A percentile compares a stretch with the other conserved stretches of the same genome.
These are phyloP conservation scores for Borostomias antarcticus DNA, from an alignment of 2,797 vertebrate genomes.

Conservation along the genomic window DNA sequence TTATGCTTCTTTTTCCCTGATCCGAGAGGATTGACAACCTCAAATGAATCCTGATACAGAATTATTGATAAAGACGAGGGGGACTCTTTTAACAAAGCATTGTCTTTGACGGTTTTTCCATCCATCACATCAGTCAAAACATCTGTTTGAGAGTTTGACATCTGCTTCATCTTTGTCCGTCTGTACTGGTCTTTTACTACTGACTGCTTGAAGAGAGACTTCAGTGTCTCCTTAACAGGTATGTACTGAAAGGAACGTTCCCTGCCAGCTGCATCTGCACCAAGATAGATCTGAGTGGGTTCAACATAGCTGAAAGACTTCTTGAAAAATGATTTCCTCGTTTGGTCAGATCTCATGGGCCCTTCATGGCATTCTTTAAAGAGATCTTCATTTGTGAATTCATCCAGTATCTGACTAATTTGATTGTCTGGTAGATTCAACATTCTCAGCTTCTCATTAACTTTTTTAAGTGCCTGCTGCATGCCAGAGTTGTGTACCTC, in stretches of 20 bases:
- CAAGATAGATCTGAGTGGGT: slow-evolving; percentile 20
- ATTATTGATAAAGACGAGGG: too few relatives aligned
- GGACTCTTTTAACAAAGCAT: too few relatives aligned
- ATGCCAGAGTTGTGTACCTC: slow-evolving; percentile 13
- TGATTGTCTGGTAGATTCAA: slow-evolving; percentile 15
- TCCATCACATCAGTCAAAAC: slow-evolving; percentile 5
- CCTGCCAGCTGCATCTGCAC: slow-evolving; percentile 15
- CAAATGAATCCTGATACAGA: too few relatives aligned
- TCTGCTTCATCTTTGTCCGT: slow-evolving; percentile 2
- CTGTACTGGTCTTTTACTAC: slow-evolving; percentile 7
- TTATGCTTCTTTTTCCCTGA: too few relatives aligned
- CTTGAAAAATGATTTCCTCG: slow-evolving; percentile 17
- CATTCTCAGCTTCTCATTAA: slow-evolving; percentile 8
- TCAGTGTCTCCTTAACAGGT: too few relatives aligned
- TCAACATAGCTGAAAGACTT: slow-evolving; percentile 18
- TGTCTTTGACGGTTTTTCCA: too few relatives aligned
- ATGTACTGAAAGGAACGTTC: slow-evolving; percentile 20
- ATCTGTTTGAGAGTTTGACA: background rate
- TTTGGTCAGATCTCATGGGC: slow-evolving; percentile 22
- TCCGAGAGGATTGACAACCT: too few relatives aligned
- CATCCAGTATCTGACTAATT: slow-evolving; percentile 12
- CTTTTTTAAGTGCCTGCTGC: background rate
- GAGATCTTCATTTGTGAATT: slow-evolving; percentile 15
- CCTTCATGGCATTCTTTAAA: slow-evolving; percentile 16
- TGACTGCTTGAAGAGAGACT: slow-evolving; percentile 10